phyloP scores from a whole-genome alignment of 2,113 vertebrate species.

The Nerophis ophidion region DNA sequence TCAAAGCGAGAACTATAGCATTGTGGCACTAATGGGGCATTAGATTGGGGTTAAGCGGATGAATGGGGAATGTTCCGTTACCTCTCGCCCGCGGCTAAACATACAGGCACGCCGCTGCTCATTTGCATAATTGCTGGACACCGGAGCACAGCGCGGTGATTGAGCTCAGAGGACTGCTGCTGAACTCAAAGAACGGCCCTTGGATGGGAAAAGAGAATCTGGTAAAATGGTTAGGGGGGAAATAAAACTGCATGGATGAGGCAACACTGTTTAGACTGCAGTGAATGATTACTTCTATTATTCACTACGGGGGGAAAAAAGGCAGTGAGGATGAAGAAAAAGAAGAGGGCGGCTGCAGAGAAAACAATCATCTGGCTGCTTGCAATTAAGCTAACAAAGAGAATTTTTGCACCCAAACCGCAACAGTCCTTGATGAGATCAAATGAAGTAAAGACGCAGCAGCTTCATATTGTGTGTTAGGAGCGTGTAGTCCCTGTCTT shows the following conservation, averaged over 20 bases:
- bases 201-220: conserved; percentile 23
- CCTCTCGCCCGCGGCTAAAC: conserved; percentile 48
- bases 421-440: conserved; percentile 1
- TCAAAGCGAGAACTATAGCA: conserved; percentile 49
- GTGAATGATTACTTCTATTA: conserved; percentile 10
- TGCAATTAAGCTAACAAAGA: conserved; percentile 40
- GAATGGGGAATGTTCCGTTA: conserved; percentile 62
- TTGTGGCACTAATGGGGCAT: conserved; percentile 66
- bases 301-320: conserved; percentile 3
- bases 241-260: conserved; percentile 7
- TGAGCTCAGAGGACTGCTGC: conserved; percentile 47
- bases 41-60: conserved; percentile 71
- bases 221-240: conserved; percentile 21
- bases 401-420: background rate
- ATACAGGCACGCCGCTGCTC: conserved; percentile 37
- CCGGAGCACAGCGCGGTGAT: conserved; percentile 44
- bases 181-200: conserved; percentile 42
- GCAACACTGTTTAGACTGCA: conserved; percentile 7
- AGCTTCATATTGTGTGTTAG: background rate
- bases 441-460: background rate
- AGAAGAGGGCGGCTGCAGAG: conserved; percentile 17
- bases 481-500: background rate
- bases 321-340: conserved; percentile 12
- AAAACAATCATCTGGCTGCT: conserved; percentile 20
- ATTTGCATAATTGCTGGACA: conserved; percentile 71